Conservation (phyloP, 2,888 invertebrate genomes). For the Mesoligia furuncula region DNA sequence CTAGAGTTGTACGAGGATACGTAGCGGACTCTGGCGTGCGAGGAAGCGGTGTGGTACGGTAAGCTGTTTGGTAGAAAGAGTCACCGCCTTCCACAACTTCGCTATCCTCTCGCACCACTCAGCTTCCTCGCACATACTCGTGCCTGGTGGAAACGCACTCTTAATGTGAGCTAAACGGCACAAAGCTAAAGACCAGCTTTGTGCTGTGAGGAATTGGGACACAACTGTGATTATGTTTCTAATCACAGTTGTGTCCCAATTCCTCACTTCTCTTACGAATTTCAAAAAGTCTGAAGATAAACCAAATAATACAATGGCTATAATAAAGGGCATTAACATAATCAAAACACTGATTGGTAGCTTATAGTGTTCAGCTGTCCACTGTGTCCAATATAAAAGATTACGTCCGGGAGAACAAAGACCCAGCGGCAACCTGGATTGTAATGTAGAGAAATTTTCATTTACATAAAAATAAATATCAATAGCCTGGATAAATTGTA, state of each 20-base stretch:
- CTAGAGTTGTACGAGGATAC: neutral
- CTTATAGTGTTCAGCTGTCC: constrained; percentile 9
- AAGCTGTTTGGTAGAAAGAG: neutral
- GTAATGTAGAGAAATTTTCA: constrained; percentile 16
- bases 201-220: neutral
- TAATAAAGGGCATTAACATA: constrained; percentile 31
- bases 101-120: neutral
- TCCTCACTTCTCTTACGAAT: too few species aligned
- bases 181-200: neutral
- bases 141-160: neutral
- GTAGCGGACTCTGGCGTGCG: neutral
- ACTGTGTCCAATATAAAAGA: constrained; percentile 26
- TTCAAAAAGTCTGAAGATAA: neutral
- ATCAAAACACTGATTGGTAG: constrained; percentile 29
- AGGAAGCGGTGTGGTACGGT: neutral
- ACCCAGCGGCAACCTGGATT: constrained; percentile 7
- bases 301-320: constrained; percentile 5
- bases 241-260: too few species aligned
- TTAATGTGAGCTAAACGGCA: neutral
- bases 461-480: constrained; percentile 37
- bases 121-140: neutral
- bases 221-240: too few species aligned
- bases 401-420: constrained; percentile 38
- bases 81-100: neutral
- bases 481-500: constrained; percentile 23